phyloP scores from a whole-genome alignment of 2,888 invertebrate species.

The Diaperis boleti region DNA sequence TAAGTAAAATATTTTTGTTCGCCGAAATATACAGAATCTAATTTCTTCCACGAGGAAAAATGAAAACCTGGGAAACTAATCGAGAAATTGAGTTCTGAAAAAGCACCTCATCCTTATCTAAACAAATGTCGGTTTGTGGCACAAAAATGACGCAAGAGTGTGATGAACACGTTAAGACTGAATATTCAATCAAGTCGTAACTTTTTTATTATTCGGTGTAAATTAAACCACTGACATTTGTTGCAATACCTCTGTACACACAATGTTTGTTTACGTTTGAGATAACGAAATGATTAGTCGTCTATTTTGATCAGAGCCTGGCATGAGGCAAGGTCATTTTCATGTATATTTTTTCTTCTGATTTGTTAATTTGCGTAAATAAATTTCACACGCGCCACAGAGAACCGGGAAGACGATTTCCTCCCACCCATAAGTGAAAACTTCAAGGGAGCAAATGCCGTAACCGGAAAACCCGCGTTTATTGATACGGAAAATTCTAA shows the following conservation, averaged over 20 bases:
- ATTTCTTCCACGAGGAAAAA: no score
- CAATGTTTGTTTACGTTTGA: slow-evolving; percentile 27
- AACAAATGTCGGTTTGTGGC: no score
- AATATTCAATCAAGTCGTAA: not conserved
- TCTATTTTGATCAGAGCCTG: slow-evolving; percentile 31
- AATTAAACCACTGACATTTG: not conserved
- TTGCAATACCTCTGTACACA: slow-evolving; percentile 2
- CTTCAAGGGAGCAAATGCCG: no score
- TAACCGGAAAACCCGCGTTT: not conserved
- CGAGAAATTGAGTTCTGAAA: no score
- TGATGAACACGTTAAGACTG: not conserved
- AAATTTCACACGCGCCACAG: not conserved
- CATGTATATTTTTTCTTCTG: slow-evolving; percentile 24
- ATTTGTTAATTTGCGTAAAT: not conserved
- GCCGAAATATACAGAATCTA: no score
- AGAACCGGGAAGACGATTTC: not conserved
- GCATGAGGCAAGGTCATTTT: slow-evolving; percentile 34
- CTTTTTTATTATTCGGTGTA: not conserved
- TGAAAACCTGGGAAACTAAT: no score
- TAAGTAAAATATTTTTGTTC: no score
- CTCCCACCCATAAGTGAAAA: not conserved
- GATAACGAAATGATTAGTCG: slow-evolving; percentile 36
- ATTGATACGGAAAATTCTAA: not conserved
- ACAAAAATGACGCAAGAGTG: not conserved
- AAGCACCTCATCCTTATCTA: no score